Evolutionary conservation across 2,888 invertebrate species (phyloP).

Genomic region (Helobdella robusta): DNA sequence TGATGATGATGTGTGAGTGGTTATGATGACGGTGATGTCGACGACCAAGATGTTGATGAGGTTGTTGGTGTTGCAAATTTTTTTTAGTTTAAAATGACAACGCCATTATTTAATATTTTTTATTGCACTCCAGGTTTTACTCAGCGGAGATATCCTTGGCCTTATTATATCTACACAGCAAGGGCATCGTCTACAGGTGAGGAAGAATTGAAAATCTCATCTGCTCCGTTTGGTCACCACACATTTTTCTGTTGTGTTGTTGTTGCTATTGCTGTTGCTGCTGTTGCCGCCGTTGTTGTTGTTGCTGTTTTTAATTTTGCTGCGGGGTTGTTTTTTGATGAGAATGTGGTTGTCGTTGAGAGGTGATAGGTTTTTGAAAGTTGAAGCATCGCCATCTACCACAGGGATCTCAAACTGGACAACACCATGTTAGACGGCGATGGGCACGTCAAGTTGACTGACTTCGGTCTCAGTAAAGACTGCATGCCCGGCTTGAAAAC

Average conservation of each 20-base stretch:
- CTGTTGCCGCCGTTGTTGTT: background rate
- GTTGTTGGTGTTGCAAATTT: background rate
- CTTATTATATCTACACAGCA: constrained; percentile 77
- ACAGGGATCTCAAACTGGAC: constrained; percentile 85
- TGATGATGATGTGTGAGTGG: background rate
- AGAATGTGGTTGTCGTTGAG: constrained; percentile 1
- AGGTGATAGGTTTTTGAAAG: too few relatives aligned
- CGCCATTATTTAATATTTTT: background rate
- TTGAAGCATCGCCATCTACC: too few relatives aligned
- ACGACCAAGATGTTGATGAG: too few relatives aligned
- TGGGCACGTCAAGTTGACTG: constrained; percentile 91
- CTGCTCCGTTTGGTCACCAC: too few relatives aligned
- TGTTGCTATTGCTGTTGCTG: too few relatives aligned
- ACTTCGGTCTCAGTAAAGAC: constrained; percentile 99
- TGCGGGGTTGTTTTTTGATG: background rate
- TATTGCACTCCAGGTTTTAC: constrained; percentile 73
- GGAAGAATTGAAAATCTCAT: too few relatives aligned
- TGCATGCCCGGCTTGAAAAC: constrained; percentile 70
- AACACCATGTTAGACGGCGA: constrained; percentile 93
- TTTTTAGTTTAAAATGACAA: too few relatives aligned
- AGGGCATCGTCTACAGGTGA: constrained; percentile 46
- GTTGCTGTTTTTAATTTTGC: background rate
- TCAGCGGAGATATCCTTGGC: constrained; percentile 97
- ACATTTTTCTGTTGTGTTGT: too few relatives aligned
- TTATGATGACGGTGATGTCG: background rate